Base-by-base conservation (phyloP, 2,888 invertebrate species). In the Phengaris alcon region DNA sequence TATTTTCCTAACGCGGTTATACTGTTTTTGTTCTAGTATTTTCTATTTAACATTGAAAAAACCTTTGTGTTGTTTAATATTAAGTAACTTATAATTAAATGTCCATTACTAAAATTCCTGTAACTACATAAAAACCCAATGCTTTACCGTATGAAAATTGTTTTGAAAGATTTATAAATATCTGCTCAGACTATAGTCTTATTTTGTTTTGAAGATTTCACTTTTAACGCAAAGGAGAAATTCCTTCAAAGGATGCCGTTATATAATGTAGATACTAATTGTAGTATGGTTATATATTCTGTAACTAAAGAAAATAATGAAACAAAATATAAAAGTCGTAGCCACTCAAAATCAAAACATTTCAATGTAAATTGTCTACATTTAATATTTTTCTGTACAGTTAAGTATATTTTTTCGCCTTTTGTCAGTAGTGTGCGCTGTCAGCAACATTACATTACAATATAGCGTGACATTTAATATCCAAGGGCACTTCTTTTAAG, bases 391-490 rank as follows among this genome's bases (percentile, higher is more conserved):
- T 59, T 57, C 22, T 15, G 3, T 48, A 59, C 22, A 22, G 15
- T 15, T 55, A 57, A 22, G 22, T 15, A n/a, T 59, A 10, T 44
- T 64, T 22, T 64, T 35, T 2, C 5, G 15, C 57, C 35, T 64
- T 64, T 35, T 13, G 64, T 44, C 64, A 6, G 35, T 22, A 72
- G 52, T 72, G 72, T 69, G 48, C 13, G 54, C 13, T 54, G 70
- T 70, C 13, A 13, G 22, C 52, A 15, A 22, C 54, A 35, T 7
- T 13, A 70, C 72, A 82, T 81, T 78, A 79, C 78, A 59, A 72
- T 75, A 77, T 83, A 79, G 83, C 83, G 82, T 83, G 83, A 79
- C 80, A 72, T 72, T 72, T 72, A 76, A 73, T 51, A 70, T 72
- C 73, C 82, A 81, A 82, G 82, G 82, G 72, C 79, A 73, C 22